Evolutionary conservation across 2,888 invertebrate genomes (phyloP).

Genomic region (Ochropleura leucogaster): DNA sequence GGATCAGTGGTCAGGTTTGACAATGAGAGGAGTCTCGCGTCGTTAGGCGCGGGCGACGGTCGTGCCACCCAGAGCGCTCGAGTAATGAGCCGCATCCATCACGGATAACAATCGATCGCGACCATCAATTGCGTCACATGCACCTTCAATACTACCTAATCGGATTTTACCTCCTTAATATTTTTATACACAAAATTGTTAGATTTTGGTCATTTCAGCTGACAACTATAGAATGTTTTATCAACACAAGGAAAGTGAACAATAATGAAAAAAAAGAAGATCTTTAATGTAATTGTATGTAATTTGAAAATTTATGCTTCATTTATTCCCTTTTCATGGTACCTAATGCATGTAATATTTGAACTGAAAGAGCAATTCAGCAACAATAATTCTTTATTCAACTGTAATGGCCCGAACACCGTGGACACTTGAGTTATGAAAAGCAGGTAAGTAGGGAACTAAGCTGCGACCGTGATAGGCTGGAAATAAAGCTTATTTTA

Average conservation of each 20-base stretch:
- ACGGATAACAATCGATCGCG: slow-evolving; percentile 82
- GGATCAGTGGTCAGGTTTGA: slow-evolving; percentile 81
- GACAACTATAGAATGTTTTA: not conserved
- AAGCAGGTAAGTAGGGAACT: slow-evolving; percentile 7
- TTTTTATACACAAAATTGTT: slow-evolving; percentile 19
- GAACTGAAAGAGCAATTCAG: not conserved
- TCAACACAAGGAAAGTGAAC: not conserved
- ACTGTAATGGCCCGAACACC: slow-evolving; percentile 1
- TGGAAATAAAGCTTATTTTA: slow-evolving; percentile 30
- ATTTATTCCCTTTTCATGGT: not conserved
- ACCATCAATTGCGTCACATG: slow-evolving; percentile 69
- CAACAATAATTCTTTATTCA: not conserved
- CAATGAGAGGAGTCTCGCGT: slow-evolving; percentile 77
- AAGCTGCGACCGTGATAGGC: not conserved
- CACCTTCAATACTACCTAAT: slow-evolving; percentile 54
- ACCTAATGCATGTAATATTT: not conserved
- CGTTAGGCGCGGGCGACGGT: slow-evolving; percentile 77
- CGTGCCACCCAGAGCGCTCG: slow-evolving; percentile 82
- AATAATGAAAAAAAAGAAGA: not conserved
- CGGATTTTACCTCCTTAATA: slow-evolving; percentile 36
- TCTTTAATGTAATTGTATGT: not conserved
- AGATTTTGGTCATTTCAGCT: slow-evolving; percentile 2
- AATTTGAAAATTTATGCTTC: not conserved
- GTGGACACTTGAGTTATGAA: slow-evolving; percentile 40
- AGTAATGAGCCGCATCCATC: slow-evolving; percentile 86